These are phyloP conservation scores for Neostethus bicornis DNA, from an alignment of 2,797 vertebrate species.

Conservation along the genomic window DNA sequence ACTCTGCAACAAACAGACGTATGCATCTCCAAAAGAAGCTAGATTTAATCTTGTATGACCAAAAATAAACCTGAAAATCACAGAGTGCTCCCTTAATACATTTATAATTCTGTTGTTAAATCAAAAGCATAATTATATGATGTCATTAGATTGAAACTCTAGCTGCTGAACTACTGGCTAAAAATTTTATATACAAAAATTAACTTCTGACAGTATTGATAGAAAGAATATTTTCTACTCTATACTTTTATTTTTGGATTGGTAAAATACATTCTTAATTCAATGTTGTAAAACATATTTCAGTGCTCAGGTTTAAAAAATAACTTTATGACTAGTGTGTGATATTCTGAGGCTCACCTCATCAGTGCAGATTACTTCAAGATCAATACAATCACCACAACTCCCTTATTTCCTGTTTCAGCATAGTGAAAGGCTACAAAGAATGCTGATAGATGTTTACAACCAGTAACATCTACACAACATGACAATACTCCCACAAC, in stretches of 20 bases:
- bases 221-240: slow-evolving; percentile 10
- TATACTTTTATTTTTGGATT: rapidly evolving
- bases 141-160: slow-evolving; percentile 10
- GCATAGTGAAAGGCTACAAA: slow-evolving; percentile 16
- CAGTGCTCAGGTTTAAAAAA: slow-evolving; percentile 29
- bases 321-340: slow-evolving; percentile 13
- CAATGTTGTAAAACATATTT: slow-evolving; percentile 26
- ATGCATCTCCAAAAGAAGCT: no score
- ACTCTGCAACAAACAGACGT: no score
- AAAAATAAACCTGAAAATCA: no score
- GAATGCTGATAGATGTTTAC: slow-evolving; percentile 12
- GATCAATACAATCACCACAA: slow-evolving; percentile 9
- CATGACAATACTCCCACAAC: slow-evolving; percentile 8
- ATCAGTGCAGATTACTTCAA: slow-evolving; percentile 22
- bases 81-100: no score
- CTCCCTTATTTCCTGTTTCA: slow-evolving; percentile 11
- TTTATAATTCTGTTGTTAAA: slow-evolving; percentile 3
- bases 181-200: background rate
- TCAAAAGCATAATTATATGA: slow-evolving; percentile 22
- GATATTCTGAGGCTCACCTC: slow-evolving; percentile 29
- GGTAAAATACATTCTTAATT: slow-evolving; percentile 46
- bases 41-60: no score
- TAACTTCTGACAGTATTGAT: background rate
- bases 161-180: background rate
- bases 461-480: slow-evolving; percentile 14